These are phyloP conservation scores for Baccha elongata DNA, from an alignment of 2,888 invertebrate species.

Conservation along the genomic window DNA sequence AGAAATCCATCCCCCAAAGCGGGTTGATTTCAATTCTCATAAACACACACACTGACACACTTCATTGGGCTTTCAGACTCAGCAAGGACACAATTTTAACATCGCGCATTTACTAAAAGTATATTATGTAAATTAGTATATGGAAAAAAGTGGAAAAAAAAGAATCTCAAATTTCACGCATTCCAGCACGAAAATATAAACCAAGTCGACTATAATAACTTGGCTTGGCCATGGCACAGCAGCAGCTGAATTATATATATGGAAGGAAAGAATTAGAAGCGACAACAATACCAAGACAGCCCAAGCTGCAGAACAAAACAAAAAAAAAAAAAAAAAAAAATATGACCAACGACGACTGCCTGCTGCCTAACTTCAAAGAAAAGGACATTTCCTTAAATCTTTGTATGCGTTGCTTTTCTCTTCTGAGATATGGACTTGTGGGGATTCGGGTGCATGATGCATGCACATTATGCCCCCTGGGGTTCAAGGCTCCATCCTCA, in stretches of 20 bases:
- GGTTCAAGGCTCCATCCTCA: not conserved
- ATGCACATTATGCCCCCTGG: constrained; percentile 39
- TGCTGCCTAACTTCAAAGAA: constrained; percentile 37
- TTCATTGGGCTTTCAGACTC: constrained; percentile 30
- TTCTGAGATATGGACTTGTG: constrained; percentile 41
- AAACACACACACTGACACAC: constrained; percentile 19
- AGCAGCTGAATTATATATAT: constrained; percentile 9
- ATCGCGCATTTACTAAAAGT: constrained; percentile 63
- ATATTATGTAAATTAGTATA: constrained; percentile 72
- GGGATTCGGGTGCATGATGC: constrained; percentile 62
- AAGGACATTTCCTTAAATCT: constrained; percentile 57
- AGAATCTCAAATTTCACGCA: constrained; percentile 73
- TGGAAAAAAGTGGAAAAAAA: constrained; percentile 61
- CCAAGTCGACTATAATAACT: constrained; percentile 12
- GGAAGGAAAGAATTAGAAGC: constrained; percentile 42
- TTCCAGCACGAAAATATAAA: constrained; percentile 41
- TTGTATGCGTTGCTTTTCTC: constrained; percentile 29
- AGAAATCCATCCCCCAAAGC: constrained; percentile 60
- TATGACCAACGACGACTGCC: constrained; percentile 11
- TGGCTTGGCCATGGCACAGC: not conserved
- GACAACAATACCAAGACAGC: constrained; percentile 37
- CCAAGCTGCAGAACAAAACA: constrained; percentile 13
- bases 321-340: constrained; percentile 4
- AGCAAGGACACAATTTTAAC: constrained; percentile 59
- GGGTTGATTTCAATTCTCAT: constrained; percentile 63